A percentile compares a stretch with the other conserved stretches of the same genome.
Conservation (phyloP, 2,113 vertebrate genomes). For the Takifugu flavidus region DNA sequence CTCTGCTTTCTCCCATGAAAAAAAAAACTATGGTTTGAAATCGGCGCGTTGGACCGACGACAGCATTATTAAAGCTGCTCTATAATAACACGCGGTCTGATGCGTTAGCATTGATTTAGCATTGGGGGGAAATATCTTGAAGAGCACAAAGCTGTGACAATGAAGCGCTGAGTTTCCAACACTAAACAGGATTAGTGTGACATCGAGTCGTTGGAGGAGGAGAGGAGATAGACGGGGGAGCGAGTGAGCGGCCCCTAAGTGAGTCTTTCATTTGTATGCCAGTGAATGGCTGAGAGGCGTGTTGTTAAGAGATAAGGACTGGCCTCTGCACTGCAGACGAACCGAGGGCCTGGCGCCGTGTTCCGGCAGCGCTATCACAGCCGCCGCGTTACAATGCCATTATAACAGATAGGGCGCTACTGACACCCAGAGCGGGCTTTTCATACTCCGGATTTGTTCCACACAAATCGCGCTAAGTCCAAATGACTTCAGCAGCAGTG, state of each 20-base stretch:
- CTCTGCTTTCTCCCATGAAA: constrained; percentile 16
- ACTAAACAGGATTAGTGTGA: constrained; percentile 67
- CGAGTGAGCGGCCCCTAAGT: constrained; percentile 58
- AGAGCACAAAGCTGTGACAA: constrained; percentile 32
- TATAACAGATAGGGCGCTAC: constrained; percentile 58
- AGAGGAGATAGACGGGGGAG: constrained; percentile 27
- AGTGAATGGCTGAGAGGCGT: constrained; percentile 70
- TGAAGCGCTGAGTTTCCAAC: constrained; percentile 42
- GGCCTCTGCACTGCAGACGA: constrained; percentile 65
- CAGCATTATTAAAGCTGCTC: constrained; percentile 11
- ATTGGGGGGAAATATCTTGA: constrained; percentile 45
- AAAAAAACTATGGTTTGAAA: constrained; percentile 11
- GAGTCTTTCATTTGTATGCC: constrained; percentile 75
- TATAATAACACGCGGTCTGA: constrained; percentile 30
- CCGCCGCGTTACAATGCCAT: constrained; percentile 58
- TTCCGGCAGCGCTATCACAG: constrained; percentile 60
- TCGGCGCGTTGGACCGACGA: neutral
- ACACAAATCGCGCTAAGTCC: constrained; percentile 27
- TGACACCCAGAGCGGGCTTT: constrained; percentile 34
- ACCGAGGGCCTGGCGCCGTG: constrained; percentile 64
- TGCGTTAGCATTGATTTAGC: constrained; percentile 32
- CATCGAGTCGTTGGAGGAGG: constrained; percentile 43
- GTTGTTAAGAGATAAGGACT: constrained; percentile 77
- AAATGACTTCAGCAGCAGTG: constrained; percentile 29
- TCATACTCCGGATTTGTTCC: constrained; percentile 27